A percentile compares a stretch with the other conserved stretches of the same genome.
phyloP scores from a whole-genome alignment of 2,888 invertebrate genomes.

The Limenitis camilla region DNA sequence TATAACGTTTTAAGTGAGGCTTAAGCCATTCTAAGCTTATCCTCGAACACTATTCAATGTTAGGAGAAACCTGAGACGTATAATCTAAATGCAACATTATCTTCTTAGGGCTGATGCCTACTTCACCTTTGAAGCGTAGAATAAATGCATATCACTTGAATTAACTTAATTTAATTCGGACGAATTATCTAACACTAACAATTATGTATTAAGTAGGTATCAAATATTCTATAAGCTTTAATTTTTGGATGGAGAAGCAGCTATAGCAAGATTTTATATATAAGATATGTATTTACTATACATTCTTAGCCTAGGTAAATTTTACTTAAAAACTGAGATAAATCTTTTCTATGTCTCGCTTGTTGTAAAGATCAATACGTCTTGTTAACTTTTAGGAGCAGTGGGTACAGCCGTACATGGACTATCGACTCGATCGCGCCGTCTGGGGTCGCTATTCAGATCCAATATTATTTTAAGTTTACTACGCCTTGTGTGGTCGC shows the following conservation, averaged over 20 bases:
- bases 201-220: no score
- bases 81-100: slow-evolving; percentile 18
- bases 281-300: no score
- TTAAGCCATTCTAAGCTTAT: background rate
- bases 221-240: no score
- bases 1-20: no score
- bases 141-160: background rate
- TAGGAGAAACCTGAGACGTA: slow-evolving; percentile 2
- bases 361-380: slow-evolving; percentile 19
- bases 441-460: slow-evolving; percentile 26
- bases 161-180: no score
- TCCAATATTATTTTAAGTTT: slow-evolving; percentile 14
- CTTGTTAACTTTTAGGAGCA: slow-evolving; percentile 18
- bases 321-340: slow-evolving; percentile 1
- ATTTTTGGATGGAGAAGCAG: no score
- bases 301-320: background rate
- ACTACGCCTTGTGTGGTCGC: slow-evolving; percentile 7
- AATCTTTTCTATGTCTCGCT: slow-evolving; percentile 18
- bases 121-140: background rate
- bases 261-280: no score
- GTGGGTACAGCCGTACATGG: slow-evolving; percentile 17
- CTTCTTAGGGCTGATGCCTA: slow-evolving; percentile 1
- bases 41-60: background rate
- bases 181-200: no score
- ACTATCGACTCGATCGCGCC: slow-evolving; percentile 25